These are phyloP conservation scores for Bombus haemorrhoidalis DNA, from an alignment of 1,140 invertebrate species.

Conservation along the genomic window DNA sequence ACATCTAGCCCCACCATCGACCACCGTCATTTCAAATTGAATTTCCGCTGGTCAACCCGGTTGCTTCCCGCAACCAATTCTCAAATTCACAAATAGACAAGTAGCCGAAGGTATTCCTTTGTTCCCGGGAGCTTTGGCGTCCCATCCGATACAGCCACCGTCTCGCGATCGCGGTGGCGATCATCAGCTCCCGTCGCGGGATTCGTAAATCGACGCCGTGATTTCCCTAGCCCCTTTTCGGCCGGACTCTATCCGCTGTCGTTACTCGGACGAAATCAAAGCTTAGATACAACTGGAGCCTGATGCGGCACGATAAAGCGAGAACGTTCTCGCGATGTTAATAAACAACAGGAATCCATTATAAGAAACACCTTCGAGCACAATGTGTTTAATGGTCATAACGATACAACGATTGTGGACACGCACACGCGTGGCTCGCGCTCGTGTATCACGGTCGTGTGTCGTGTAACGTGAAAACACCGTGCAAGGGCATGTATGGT, in stretches of 20 bases:
- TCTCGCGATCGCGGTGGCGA: not conserved
- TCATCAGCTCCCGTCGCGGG: not conserved
- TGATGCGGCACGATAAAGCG: conserved; percentile 37
- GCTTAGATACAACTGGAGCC: conserved; percentile 22
- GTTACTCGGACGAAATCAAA: conserved; percentile 21
- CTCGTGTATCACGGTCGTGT: conserved; percentile 13
- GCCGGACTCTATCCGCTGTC: not conserved
- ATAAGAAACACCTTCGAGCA: conserved; percentile 61
- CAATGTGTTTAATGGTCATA: conserved; percentile 64
- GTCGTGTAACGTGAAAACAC: conserved; percentile 63
- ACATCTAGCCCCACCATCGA: not conserved
- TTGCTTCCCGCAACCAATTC: not conserved
- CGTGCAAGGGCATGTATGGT: conserved; percentile 68
- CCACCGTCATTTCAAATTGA: not conserved
- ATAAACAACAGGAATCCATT: conserved; percentile 68
- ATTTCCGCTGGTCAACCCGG: conserved; percentile 2
- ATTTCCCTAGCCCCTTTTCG: conserved; percentile 8
- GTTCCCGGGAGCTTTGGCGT: not conserved
- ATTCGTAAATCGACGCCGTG: conserved; percentile 7
- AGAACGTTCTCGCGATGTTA: conserved; percentile 47
- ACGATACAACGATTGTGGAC: conserved; percentile 53
- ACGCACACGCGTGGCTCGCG: conserved; percentile 28
- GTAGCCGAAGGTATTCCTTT: not conserved
- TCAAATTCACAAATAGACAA: conserved; percentile 12
- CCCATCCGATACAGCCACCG: too few relatives aligned